phyloP scores from a whole-genome alignment of 2,113 vertebrate species.

The Regulus satrapa region DNA sequence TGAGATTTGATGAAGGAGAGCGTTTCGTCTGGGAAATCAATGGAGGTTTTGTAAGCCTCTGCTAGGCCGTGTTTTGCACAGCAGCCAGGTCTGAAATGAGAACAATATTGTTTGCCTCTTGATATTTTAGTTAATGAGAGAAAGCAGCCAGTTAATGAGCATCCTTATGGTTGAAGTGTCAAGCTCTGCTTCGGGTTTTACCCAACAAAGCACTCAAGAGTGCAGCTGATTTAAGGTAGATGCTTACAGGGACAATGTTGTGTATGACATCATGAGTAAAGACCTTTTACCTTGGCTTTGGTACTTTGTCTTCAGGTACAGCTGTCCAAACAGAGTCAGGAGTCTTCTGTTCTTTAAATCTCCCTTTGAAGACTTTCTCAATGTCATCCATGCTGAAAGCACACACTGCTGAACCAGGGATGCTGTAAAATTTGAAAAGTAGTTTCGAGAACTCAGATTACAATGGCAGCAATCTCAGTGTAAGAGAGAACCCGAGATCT shows the following conservation, averaged over 20 bases:
- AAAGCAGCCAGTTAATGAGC: background rate
- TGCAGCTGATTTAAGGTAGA: background rate
- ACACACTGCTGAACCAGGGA: constrained; percentile 95
- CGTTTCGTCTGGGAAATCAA: constrained; percentile 96
- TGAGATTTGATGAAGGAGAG: constrained; percentile 97
- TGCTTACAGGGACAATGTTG: background rate
- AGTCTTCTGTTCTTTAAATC: constrained; percentile 98
- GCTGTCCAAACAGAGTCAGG: constrained; percentile 97
- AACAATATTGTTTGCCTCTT: constrained; percentile 58
- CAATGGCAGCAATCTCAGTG: background rate
- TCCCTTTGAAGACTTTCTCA: constrained; percentile 90
- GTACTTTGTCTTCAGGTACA: constrained; percentile 93
- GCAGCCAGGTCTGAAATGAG: constrained; percentile 87
- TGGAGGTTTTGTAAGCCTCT: constrained; percentile 89
- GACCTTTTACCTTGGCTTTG: constrained; percentile 86
- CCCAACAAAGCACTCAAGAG: background rate
- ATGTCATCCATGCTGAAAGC: constrained; percentile 97
- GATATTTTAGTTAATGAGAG: constrained; percentile 23
- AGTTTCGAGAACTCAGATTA: background rate
- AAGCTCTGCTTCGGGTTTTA: background rate
- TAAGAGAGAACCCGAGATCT: background rate
- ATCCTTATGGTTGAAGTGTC: background rate
- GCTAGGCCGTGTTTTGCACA: constrained; percentile 91
- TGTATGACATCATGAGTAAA: background rate
- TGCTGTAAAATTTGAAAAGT: constrained; percentile 72